A percentile compares a stretch with the other conserved stretches of the same genome.
Conservation (phyloP, 2,113 vertebrate species). For the Phocoena phocoena region DNA sequence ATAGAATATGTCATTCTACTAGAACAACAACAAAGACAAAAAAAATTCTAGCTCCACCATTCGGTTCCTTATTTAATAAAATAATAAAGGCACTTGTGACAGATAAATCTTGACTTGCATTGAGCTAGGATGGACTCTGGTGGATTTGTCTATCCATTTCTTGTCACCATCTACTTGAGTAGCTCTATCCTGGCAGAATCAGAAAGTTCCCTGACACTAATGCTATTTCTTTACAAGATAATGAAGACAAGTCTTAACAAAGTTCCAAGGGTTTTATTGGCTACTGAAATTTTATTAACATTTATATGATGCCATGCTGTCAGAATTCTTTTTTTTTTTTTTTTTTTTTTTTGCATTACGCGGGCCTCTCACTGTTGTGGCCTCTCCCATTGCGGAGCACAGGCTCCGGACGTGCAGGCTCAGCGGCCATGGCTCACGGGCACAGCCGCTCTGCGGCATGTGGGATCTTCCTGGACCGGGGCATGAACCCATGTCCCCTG, state of each 20-base stretch:
- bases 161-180: background rate
- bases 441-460: no score
- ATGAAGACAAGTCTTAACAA: background rate
- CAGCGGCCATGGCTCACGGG: no score
- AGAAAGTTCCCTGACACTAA: background rate
- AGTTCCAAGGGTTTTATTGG: background rate
- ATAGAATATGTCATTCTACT: background rate
- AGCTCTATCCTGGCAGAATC: background rate
- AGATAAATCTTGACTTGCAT: background rate
- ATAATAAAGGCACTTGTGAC: constrained; percentile 10
- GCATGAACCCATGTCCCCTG: no score
- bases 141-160: background rate
- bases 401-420: no score
- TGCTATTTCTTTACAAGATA: constrained; percentile 27
- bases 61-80: constrained; percentile 42
- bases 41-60: background rate
- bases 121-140: background rate
- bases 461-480: no score
- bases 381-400: no score
- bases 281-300: constrained; percentile 16
- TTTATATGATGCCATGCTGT: background rate
- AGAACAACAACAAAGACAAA: background rate
- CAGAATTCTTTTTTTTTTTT: no score
- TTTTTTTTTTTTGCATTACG: no score
- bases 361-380: no score